phyloP scores from a whole-genome alignment of 1,140 invertebrate species.

The Brachionus sp. region DNA sequence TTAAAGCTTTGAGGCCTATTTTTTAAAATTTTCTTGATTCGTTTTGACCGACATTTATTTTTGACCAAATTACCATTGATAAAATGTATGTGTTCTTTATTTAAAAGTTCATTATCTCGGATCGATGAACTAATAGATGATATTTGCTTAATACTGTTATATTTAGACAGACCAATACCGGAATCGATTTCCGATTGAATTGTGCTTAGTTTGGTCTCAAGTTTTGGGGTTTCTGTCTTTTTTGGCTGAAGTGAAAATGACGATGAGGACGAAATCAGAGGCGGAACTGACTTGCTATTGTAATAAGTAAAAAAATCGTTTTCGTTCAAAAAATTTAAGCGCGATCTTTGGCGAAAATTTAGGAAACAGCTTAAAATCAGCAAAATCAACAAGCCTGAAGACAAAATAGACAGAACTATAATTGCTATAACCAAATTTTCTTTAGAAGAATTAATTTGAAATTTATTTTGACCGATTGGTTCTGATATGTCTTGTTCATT shows the following conservation, averaged over 20 bases:
- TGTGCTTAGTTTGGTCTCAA: not conserved
- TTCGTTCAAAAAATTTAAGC: constrained; percentile 28
- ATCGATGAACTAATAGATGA: not conserved
- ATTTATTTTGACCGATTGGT: not conserved
- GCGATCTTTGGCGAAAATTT: not conserved
- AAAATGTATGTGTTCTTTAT: constrained; percentile 19
- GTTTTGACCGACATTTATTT: not conserved
- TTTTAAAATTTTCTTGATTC: constrained; percentile 2
- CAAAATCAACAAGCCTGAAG: not conserved
- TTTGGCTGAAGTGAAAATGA: constrained; percentile 38
- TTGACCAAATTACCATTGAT: not conserved
- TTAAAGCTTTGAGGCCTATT: not conserved
- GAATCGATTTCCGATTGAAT: constrained; percentile 4
- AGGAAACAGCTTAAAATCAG: not conserved
- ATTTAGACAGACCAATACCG: not conserved
- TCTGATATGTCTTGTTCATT: not conserved
- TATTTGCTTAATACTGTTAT: not conserved
- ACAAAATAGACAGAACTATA: not conserved
- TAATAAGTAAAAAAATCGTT: constrained; percentile 46
- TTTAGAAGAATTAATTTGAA: not conserved
- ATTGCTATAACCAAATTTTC: not conserved
- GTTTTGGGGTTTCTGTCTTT: not conserved
- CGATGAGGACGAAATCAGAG: constrained; percentile 24
- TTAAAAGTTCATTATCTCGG: not conserved
- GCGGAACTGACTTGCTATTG: not conserved